phyloP scores from a whole-genome alignment of 2,888 invertebrate species.

The Papilio elwesi region DNA sequence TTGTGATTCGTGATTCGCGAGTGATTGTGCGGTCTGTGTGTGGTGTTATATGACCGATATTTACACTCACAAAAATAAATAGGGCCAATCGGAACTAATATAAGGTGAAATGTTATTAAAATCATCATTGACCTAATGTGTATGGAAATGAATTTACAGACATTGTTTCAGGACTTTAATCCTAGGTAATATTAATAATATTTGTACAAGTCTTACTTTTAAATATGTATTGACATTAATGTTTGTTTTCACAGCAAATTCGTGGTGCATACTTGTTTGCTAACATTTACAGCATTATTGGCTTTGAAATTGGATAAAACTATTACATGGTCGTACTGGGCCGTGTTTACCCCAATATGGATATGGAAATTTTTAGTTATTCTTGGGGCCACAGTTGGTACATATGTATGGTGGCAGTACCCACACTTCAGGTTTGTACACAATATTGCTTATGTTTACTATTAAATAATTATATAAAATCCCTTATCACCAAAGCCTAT shows the following conservation, averaged over 20 bases:
- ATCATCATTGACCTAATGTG: slow-evolving; percentile 65
- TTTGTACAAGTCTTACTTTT: slow-evolving; percentile 40
- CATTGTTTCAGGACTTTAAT: slow-evolving; percentile 95
- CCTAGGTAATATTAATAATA: slow-evolving; percentile 86
- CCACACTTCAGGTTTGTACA: slow-evolving; percentile 93
- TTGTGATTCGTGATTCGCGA: too few species aligned
- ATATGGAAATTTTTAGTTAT: slow-evolving; percentile 98
- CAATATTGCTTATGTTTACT: neutral
- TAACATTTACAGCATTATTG: slow-evolving; percentile 95
- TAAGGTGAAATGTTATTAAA: slow-evolving; percentile 59
- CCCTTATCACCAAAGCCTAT: neutral
- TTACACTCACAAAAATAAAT: slow-evolving; percentile 40
- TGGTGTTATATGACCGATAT: slow-evolving; percentile 17
- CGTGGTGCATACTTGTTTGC: slow-evolving; percentile 96
- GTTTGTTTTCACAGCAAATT: slow-evolving; percentile 93
- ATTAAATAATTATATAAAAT: neutral
- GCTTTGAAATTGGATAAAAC: slow-evolving; percentile 94
- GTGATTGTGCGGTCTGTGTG: slow-evolving; percentile 29
- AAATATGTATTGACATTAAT: slow-evolving; percentile 33
- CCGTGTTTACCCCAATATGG: slow-evolving; percentile 98
- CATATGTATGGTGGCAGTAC: slow-evolving; percentile 97
- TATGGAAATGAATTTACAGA: slow-evolving; percentile 92
- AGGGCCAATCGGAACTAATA: slow-evolving; percentile 8
- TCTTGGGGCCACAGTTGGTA: slow-evolving; percentile 94
- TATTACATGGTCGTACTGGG: slow-evolving; percentile 97